Percentiles rank a stretch among this genome's conserved stretches.
Evolutionary conservation across 1,140 invertebrate species (phyloP).

Genomic region (Augochlora pura): DNA sequence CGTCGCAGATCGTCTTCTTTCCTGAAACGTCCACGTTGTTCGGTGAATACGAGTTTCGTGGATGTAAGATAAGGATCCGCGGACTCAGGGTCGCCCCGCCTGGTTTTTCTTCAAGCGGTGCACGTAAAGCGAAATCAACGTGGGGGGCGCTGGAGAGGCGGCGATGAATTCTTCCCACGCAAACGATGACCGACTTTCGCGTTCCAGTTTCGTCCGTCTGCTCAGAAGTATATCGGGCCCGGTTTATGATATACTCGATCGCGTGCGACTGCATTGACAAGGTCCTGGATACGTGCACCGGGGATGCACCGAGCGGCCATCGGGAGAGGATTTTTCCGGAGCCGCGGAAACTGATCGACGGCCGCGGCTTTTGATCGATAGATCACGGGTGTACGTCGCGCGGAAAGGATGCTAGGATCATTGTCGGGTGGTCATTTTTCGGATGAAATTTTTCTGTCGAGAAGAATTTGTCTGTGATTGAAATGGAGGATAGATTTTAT

Average conservation of each 20-base stretch:
- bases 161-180: conserved; percentile 8
- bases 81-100: neutral
- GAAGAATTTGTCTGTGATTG: no score
- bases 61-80: neutral
- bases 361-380: no score
- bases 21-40: no score
- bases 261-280: conserved; percentile 17
- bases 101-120: neutral
- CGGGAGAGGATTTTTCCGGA: neutral
- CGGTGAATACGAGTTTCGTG: neutral
- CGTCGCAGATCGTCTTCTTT: no score
- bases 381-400: no score
- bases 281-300: neutral
- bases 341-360: neutral
- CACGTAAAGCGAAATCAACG: conserved; percentile 23
- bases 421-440: no score
- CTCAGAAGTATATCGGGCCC: conserved; percentile 47
- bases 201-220: conserved; percentile 52
- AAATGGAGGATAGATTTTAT: no score
- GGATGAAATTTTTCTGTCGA: no score
- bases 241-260: conserved; percentile 51
- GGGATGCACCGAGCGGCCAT: neutral
- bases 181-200: conserved; percentile 49
- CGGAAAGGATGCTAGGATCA: no score
- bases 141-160: neutral